A percentile compares a stretch with the other conserved stretches of the same genome.
Evolutionary conservation across 1,140 invertebrate species (phyloP).

Genomic region (Odontomachus brunneus): DNA sequence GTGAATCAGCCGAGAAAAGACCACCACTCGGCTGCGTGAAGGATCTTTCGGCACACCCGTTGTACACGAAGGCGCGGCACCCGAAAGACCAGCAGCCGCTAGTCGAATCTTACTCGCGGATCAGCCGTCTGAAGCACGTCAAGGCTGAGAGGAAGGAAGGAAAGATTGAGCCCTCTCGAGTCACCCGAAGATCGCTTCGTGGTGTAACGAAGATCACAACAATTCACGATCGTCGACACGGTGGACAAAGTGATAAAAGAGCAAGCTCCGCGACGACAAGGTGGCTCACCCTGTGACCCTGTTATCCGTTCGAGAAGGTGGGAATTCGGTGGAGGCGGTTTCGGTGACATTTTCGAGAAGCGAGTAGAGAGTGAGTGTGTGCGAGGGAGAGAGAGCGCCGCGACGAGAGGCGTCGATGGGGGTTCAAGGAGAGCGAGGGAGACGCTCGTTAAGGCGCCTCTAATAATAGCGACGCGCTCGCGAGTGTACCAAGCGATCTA

Average conservation of each 20-base stretch:
- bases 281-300: background rate
- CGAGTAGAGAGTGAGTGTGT: background rate
- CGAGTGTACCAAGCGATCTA: slow-evolving; percentile 75
- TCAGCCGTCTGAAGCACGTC: too few species aligned
- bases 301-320: background rate
- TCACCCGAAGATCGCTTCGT: too few species aligned
- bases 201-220: background rate
- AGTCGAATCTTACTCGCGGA: background rate
- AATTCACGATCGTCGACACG: too few species aligned
- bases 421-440: slow-evolving; percentile 55
- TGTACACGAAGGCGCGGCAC: slow-evolving; percentile 12
- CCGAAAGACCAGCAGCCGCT: background rate
- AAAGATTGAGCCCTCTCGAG: too few species aligned
- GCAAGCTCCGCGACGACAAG: too few species aligned
- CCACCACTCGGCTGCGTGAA: too few species aligned
- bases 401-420: slow-evolving; percentile 50
- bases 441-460: slow-evolving; percentile 71
- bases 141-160: too few species aligned
- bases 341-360: slow-evolving; percentile 10
- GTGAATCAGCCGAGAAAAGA: too few species aligned
- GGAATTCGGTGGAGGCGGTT: slow-evolving; percentile 14
- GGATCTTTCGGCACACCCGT: background rate
- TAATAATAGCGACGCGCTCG: slow-evolving; percentile 74
- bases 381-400: slow-evolving; percentile 10
- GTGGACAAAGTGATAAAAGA: too few species aligned